A percentile compares a stretch with the other conserved stretches of the same genome.
Conservation (phyloP, 2,888 invertebrate genomes). For the Zygogramma bicolorata region DNA sequence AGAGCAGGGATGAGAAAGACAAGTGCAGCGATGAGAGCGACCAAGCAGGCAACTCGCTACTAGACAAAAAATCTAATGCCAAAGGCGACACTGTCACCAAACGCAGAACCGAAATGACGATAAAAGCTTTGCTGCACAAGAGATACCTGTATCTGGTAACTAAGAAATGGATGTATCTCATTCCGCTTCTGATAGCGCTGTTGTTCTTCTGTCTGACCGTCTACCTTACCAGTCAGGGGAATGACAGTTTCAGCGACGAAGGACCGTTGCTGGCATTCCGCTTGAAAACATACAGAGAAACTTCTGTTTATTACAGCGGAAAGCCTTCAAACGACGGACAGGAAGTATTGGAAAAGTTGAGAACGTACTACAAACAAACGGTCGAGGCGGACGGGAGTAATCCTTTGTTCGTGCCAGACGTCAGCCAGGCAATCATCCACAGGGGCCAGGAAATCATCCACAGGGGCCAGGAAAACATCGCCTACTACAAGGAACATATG, state of each 20-base stretch:
- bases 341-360: constrained; percentile 45
- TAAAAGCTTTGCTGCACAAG: constrained; percentile 25
- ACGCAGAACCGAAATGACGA: background rate
- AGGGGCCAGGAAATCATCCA: constrained; percentile 62
- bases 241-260: constrained; percentile 22
- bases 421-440: constrained; percentile 61
- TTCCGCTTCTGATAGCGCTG: constrained; percentile 39
- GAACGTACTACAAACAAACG: constrained; percentile 46
- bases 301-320: constrained; percentile 57
- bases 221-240: constrained; percentile 34
- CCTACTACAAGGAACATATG: constrained; percentile 66
- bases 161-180: constrained; percentile 39
- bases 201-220: constrained; percentile 44
- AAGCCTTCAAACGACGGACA: constrained; percentile 18
- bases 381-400: constrained; percentile 48
- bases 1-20: background rate
- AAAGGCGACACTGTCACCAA: background rate
- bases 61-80: background rate
- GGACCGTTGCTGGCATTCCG: constrained; percentile 58
- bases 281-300: constrained; percentile 59
- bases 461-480: constrained; percentile 63
- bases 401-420: constrained; percentile 43
- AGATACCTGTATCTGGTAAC: constrained; percentile 37
- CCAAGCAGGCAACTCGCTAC: constrained; percentile 6
- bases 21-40: background rate